phyloP scores from a whole-genome alignment of 2,888 invertebrate genomes.

The Keiferia lycopersicella region DNA sequence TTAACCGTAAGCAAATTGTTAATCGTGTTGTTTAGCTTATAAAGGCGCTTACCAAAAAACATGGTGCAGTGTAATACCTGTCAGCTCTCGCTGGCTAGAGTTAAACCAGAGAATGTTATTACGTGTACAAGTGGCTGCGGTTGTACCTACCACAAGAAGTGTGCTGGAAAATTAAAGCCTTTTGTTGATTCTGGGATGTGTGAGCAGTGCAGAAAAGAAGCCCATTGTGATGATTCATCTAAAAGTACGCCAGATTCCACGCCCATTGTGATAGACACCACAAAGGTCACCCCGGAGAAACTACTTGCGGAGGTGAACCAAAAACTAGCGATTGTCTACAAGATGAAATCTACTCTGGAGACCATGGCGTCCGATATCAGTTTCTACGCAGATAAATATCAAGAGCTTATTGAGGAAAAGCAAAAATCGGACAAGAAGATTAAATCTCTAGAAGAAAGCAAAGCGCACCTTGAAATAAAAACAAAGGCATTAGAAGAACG shows the following conservation, averaged over 20 bases:
- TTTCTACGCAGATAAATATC: neutral
- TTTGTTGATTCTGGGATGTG: neutral
- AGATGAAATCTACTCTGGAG: neutral
- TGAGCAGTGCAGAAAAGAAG: neutral
- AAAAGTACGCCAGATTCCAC: too few relatives aligned
- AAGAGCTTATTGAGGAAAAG: conserved; percentile 1
- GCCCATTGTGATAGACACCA: neutral
- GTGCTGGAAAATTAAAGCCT: neutral
- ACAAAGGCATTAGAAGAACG: neutral
- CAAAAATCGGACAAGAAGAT: neutral
- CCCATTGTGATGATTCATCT: neutral
- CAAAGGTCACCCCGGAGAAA: neutral
- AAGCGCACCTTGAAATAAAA: neutral
- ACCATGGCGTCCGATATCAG: neutral
- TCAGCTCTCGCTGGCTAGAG: neutral
- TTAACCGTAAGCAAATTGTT: neutral
- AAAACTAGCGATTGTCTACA: neutral
- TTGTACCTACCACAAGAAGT: too few relatives aligned
- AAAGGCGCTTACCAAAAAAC: neutral
- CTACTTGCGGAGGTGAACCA: neutral
- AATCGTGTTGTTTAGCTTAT: neutral
- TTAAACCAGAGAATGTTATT: neutral
- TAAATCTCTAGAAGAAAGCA: neutral
- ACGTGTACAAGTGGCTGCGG: neutral
- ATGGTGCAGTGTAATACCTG: neutral